Base-by-base conservation (phyloP, 92 coral and sea anemone species). In the Siderastrea siderea region DNA sequence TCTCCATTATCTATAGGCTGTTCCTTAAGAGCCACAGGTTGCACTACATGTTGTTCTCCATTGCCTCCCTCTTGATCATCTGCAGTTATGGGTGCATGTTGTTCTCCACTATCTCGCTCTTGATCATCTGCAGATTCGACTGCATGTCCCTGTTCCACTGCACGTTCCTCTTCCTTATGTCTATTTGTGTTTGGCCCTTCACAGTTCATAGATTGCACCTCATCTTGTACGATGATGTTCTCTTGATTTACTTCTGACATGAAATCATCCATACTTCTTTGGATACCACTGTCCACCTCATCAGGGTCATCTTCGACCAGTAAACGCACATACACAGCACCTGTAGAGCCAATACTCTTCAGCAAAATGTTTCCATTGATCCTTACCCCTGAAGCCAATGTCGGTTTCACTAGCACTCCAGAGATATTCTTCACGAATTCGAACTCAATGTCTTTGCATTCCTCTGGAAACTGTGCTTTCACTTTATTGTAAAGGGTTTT, bases 401-500 rank as follows among this genome's bases (percentile, higher is more conserved):
- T 57, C 77, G 91, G 92, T 50, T 71, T 79, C 61, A 91, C 89
- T 63, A 91, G 73, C 71, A 79, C 82, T 17, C 92, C 89, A 77
- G 73, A 79, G 77, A 76, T 47, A 73, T 91, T 91, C 85, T 91
- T 91, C 45, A 88, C 92, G 72, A 91, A 91, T 84, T 88, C 92
- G 78, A 87, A 88, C 54, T 91, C 92, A 61, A 84, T 82, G 83
- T 66, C 49, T 57, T 83, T 91, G 58, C 94, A 91, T 74, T 91
- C 88, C 61, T 92, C 92, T 52, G 92, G 94, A 71, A 92, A 92
- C 86, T 92, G 94, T 19, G 82, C 92, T 88, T 92, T 92, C 54
- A 88, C 74, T 74, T 68, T 84, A 13, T 77, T 62, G 52, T 87
- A 88, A 26, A 87, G 70, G 14, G 67, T 59, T 64, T 69, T 88